phyloP scores from a whole-genome alignment of 2,888 invertebrate genomes.

The Lasioglossum leucozonium region DNA sequence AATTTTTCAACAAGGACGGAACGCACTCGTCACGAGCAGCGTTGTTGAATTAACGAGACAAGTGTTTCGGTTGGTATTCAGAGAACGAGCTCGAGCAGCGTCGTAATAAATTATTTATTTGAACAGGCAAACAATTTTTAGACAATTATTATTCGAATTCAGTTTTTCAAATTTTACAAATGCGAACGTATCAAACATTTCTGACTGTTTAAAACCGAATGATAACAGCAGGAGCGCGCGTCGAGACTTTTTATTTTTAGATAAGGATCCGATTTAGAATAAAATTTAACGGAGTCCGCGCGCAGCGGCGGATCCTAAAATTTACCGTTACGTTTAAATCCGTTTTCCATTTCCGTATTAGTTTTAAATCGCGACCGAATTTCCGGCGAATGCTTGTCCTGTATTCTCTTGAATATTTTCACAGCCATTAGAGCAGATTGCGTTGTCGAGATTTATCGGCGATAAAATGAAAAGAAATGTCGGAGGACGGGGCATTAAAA shows the following conservation, averaged over 20 bases:
- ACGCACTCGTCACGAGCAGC: too few relatives aligned
- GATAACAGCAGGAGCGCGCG: neutral
- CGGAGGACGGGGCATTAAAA: constrained; percentile 12
- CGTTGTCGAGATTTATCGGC: constrained; percentile 11
- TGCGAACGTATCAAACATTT: too few relatives aligned
- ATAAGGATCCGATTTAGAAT: neutral
- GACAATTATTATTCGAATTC: too few relatives aligned
- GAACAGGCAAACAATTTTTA: too few relatives aligned
- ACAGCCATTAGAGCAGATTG: constrained; percentile 25
- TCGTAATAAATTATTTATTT: too few relatives aligned
- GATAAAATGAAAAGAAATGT: constrained; percentile 22
- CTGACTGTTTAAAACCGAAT: neutral
- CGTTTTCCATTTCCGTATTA: constrained; percentile 24
- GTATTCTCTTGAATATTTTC: constrained; percentile 31
- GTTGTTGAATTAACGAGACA: too few relatives aligned
- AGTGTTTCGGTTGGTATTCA: too few relatives aligned
- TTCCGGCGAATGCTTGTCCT: constrained; percentile 14
- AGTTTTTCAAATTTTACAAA: too few relatives aligned
- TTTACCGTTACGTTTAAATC: constrained; percentile 12
- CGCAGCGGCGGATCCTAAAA: neutral
- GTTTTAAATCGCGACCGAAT: constrained; percentile 23
- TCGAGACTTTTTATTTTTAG: neutral
- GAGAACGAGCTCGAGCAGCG: too few relatives aligned
- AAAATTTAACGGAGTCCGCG: neutral
- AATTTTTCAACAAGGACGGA: neutral